A percentile compares a stretch with the other conserved stretches of the same genome.
Conservation (phyloP, 2,888 invertebrate species). For the Trissolcus brochymenae region DNA sequence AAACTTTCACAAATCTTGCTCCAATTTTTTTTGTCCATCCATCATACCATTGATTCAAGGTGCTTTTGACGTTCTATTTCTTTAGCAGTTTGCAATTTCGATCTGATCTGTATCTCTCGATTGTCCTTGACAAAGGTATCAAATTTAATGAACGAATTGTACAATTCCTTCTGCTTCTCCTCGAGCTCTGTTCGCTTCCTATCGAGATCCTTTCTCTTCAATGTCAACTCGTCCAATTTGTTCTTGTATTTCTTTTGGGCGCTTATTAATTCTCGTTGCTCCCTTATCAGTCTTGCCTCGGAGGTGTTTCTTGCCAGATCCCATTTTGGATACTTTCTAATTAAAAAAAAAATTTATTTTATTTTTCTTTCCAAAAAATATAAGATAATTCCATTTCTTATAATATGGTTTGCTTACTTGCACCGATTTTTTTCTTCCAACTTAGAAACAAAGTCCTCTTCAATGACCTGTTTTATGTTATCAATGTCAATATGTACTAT, state of each 20-base stretch:
- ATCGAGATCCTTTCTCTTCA: conserved; percentile 77
- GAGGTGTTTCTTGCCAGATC: conserved; percentile 80
- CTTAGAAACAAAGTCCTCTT: conserved; percentile 34
- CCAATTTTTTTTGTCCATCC: background rate
- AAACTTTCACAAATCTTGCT: no score
- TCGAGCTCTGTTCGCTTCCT: conserved; percentile 79
- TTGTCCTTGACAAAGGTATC: conserved; percentile 82
- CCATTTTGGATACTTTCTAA: conserved; percentile 79
- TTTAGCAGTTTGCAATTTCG: conserved; percentile 78
- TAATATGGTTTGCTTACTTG: background rate
- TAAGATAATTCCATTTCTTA: background rate
- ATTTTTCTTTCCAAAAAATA: background rate
- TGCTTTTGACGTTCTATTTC: conserved; percentile 77
- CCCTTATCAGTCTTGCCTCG: conserved; percentile 78
- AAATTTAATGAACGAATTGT: conserved; percentile 81
- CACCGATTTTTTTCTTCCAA: conserved; percentile 6
- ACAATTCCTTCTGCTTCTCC: conserved; percentile 78
- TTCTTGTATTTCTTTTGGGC: conserved; percentile 77
- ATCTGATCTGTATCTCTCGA: conserved; percentile 81
- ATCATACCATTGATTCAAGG: conserved; percentile 28
- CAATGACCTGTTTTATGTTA: conserved; percentile 17
- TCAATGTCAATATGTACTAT: conserved; percentile 12
- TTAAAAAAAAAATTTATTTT: background rate
- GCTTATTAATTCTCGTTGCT: conserved; percentile 78
- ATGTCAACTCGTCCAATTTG: conserved; percentile 77